Percentiles rank a stretch among this genome's conserved stretches.
These are phyloP conservation scores for Drosophila asahinai DNA, from an alignment of 1,140 invertebrate genomes.

Conservation along the genomic window DNA sequence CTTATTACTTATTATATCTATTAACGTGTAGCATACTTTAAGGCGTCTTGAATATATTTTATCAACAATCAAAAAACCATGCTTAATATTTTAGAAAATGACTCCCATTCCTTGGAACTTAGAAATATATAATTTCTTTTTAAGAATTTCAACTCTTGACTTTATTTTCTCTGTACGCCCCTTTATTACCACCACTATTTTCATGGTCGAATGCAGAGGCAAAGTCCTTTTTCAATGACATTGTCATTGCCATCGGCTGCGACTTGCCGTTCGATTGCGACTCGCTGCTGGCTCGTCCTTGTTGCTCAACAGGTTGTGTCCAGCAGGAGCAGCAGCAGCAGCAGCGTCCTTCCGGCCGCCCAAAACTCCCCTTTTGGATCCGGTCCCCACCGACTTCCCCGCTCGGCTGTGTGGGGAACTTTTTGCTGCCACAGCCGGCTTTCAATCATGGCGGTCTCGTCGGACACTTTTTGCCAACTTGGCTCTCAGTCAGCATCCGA, in stretches of 20 bases:
- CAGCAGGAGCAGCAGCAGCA: conserved; percentile 22
- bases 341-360: conserved; percentile 6
- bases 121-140: too few species aligned
- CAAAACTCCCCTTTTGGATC: background rate
- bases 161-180: conserved; percentile 4
- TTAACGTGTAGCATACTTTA: too few species aligned
- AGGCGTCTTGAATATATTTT: too few species aligned
- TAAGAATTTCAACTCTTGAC: background rate
- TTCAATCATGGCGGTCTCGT: conserved; percentile 44
- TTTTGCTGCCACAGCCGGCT: conserved; percentile 39
- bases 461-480: conserved; percentile 53
- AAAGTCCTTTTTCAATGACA: conserved; percentile 68
- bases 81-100: too few species aligned
- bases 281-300: conserved; percentile 31
- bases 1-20: too few species aligned
- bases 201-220: conserved; percentile 49
- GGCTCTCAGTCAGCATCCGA: conserved; percentile 69
- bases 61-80: too few species aligned
- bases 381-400: background rate
- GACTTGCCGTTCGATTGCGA: conserved; percentile 20
- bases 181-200: conserved; percentile 24
- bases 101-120: too few species aligned
- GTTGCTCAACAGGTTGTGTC: conserved; percentile 68
- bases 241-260: conserved; percentile 49
- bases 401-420: background rate